phyloP scores from a whole-genome alignment of 2,113 vertebrate species.

The Pelmatolapia mariae region DNA sequence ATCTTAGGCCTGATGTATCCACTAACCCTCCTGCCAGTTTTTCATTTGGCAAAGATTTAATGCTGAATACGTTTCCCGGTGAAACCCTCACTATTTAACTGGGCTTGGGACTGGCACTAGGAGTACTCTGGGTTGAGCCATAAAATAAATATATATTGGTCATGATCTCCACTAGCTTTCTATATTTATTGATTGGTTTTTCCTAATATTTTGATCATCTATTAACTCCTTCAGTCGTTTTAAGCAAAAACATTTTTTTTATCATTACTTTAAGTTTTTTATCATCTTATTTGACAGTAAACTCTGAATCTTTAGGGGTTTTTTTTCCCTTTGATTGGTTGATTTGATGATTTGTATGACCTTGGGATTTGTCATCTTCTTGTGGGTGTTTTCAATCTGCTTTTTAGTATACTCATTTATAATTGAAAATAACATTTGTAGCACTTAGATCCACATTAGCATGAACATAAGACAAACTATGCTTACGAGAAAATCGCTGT shows the following conservation, averaged over 20 bases:
- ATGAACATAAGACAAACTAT: neutral
- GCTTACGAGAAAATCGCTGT: neutral
- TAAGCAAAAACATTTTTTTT: neutral
- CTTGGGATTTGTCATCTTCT: neutral
- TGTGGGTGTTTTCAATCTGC: neutral
- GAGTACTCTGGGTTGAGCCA: neutral
- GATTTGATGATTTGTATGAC: neutral
- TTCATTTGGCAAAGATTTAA: neutral
- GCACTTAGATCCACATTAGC: neutral
- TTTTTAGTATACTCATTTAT: neutral
- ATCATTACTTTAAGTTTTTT: neutral
- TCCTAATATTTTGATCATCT: neutral
- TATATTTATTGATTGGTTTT: neutral
- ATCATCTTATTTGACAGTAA: neutral
- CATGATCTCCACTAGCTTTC: neutral
- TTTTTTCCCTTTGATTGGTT: fast-evolving
- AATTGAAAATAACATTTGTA: neutral
- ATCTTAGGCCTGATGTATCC: neutral
- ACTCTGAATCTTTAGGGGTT: fast-evolving
- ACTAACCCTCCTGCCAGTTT: neutral
- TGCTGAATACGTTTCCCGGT: fast-evolving
- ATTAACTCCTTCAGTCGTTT: neutral
- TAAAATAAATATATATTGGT: neutral
- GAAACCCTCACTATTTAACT: neutral
- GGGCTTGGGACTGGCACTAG: neutral